Evolutionary conservation across 2,888 invertebrate species (phyloP), one percentile per base, ranked within the genome.

Genomic region (Clostera curtula): DNA sequence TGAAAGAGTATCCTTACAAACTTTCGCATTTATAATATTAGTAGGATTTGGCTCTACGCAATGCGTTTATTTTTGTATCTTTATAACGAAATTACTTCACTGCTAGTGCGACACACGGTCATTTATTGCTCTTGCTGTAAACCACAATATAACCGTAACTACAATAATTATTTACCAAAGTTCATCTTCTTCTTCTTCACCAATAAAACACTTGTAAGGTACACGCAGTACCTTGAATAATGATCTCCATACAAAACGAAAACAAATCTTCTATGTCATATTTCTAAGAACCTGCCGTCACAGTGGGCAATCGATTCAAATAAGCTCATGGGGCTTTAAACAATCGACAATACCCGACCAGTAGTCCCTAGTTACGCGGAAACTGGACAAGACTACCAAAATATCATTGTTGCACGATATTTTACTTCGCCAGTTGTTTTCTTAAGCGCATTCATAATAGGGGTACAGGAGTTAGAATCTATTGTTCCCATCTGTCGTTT

Each of bases 401-500:
- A 60, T n/a, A 48, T 52, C 57, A 65, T 75, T 74, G 72, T 72
- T 53, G 42, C 30, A 44, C 51, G 48, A 64, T 65, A 70, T 66
- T 69, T 71, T 67, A 61, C 64, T 58, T 24, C 13, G 30, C 42
- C 62, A 65, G 70, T 79, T 79, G 70, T 75, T 75, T 70, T 67
- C 72, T 63, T 57, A 49, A 55, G 48, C 56, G 36, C 51, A 49
- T 64, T 64, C 61, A 75, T 74, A 80, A 80, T 74, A 64, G 73
- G 64, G 71, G 75, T 75, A 72, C 56, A 57, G 51, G 55, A 54
- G 51, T 56, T 47, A 57, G 49, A 53, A 45, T 51, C 60, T 56
- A 63, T 80, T 82, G 80, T 77, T 54, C 33, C 21, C 73, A 70
- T 65, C 68, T 74, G 72, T 53, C 63, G 47, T 56, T 61, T 66